Evolutionary conservation across 2,797 vertebrate genomes (phyloP).

Genomic region (Sebastes cheni): DNA sequence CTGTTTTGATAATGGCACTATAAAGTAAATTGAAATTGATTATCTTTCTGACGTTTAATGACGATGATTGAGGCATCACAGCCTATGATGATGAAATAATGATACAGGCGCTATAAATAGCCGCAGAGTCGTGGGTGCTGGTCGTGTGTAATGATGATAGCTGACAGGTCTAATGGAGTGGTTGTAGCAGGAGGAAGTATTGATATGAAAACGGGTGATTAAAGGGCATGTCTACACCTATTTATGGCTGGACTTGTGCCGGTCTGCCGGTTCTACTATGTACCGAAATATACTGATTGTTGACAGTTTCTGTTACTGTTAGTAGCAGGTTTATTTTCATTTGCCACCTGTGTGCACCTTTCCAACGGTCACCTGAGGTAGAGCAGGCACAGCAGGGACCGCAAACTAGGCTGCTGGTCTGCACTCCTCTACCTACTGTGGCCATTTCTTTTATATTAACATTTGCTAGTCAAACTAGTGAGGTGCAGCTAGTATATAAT

Average conservation of each 20-base stretch:
- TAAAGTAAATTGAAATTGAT: background rate
- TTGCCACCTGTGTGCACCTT: background rate
- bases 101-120: slow-evolving; percentile 26
- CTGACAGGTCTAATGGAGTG: background rate
- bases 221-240: background rate
- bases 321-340: background rate
- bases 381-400: background rate
- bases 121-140: background rate
- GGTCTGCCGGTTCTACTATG: background rate
- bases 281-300: background rate
- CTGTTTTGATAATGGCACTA: background rate
- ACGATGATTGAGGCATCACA: background rate
- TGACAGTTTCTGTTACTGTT: background rate
- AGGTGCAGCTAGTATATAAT: background rate
- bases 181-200: background rate
- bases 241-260: background rate
- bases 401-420: background rate
- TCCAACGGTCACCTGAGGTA: background rate
- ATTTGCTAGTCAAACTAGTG: background rate
- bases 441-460: background rate
- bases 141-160: background rate
- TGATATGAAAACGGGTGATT: background rate
- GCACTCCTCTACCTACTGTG: background rate
- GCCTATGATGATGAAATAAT: slow-evolving; percentile 12
- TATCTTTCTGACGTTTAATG: background rate